Base-by-base conservation (phyloP, 2,113 vertebrate species). In the Labrus mixtus region DNA sequence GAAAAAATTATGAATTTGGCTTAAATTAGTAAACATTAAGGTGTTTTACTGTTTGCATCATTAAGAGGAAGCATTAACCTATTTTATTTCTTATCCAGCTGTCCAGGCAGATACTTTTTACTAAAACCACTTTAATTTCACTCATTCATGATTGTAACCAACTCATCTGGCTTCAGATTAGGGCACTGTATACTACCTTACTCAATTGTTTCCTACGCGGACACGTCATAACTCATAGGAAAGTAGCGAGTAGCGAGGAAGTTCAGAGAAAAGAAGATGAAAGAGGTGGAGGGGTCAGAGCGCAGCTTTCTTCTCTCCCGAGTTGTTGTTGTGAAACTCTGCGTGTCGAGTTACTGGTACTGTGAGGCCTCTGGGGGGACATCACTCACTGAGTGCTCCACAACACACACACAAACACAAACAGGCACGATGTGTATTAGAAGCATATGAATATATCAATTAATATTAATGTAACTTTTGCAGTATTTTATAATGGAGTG, bases 321-420 rank as follows among this genome's bases (percentile, higher is more conserved):
- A 51, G 80, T 45, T 51, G 73, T 45, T 71, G 65, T 86, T 89
- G 60, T 84, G 87, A 84, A 86, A 90, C 85, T 85, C 77, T 84
- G 62, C 20, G 70, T 81, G 76, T 92, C 59, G 9, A 63, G 83
- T 91, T 91, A 85, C 87, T 70, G 77, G 78, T 68, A 37, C 61
- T 69, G 45, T n/a, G 75, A 59, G 76, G 66, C 67, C 73, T 82
- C 71, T 25, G 33, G 65, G 54, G 66, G 69, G 25, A 15, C 53
- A 54, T 79, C 48, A 77, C 61, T 77, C 63, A 67, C 54, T 23
- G 55, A 23, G 50, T 76, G 67, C 36, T 22, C 33, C 10, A 54
- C 65, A 77, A 39, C 62, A 25, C 29, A 69, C 70, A 61, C 43
- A 70, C 37, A n/a, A 51, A 8, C 57, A 41, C n/a, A 13, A 48